These are phyloP conservation scores for Seira sanloemensis DNA, from an alignment of 2,888 invertebrate genomes.

Conservation along the genomic window DNA sequence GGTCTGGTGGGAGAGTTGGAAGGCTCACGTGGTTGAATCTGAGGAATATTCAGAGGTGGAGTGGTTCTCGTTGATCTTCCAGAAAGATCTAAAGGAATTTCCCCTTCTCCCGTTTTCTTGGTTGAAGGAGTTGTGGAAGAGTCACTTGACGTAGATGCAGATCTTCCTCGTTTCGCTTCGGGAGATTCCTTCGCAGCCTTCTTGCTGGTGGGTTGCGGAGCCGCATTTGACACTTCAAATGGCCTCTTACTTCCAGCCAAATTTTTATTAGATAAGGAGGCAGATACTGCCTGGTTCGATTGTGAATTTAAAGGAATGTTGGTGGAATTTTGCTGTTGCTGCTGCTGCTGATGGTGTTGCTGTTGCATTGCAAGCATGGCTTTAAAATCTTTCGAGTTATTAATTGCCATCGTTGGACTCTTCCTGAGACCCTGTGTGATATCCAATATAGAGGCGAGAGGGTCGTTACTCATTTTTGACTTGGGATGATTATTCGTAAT, in stretches of 20 bases:
- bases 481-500: conserved; percentile 44
- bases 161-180: conserved; percentile 49
- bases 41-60: conserved; percentile 47
- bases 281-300: neutral
- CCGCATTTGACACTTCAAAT: conserved; percentile 32
- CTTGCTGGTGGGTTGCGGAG: conserved; percentile 31
- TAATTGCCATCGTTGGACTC: conserved; percentile 53
- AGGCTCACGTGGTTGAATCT: conserved; percentile 32
- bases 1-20: conserved; percentile 45
- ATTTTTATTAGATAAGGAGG: conserved; percentile 42
- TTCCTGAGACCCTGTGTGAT: conserved; percentile 63
- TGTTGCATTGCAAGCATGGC: conserved; percentile 1
- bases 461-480: conserved; percentile 55
- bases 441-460: conserved; percentile 63
- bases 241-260: conserved; percentile 46
- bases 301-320: conserved; percentile 33
- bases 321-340: conserved; percentile 10
- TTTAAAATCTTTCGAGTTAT: conserved; percentile 50
- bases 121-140: conserved; percentile 40
- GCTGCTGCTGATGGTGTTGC: neutral
- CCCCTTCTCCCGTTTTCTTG: conserved; percentile 31
- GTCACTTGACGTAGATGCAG: conserved; percentile 63
- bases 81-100: conserved; percentile 66
- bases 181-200: conserved; percentile 42
- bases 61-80: conserved; percentile 59